Evolutionary conservation across 2,888 invertebrate genomes (phyloP).

Genomic region (Sthenelais limicola): DNA sequence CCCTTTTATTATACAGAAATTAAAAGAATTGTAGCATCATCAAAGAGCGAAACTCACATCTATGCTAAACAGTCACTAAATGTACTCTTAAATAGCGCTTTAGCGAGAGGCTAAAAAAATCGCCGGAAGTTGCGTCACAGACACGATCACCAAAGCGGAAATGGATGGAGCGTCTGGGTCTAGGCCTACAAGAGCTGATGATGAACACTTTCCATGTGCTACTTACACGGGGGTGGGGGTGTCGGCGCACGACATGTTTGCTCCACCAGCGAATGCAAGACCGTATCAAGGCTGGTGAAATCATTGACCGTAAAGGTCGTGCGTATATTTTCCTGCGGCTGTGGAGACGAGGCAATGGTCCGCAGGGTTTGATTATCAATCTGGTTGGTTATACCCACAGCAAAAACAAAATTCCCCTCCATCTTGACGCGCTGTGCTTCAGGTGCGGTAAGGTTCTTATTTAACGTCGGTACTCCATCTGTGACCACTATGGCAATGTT

Average conservation of each 20-base stretch:
- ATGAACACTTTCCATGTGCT: too few species aligned
- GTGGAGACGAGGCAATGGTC: not conserved
- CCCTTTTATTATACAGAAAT: too few species aligned
- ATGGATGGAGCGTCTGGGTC: too few species aligned
- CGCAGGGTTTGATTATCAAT: not conserved
- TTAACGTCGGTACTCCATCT: conserved; percentile 37
- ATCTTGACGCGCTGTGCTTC: conserved; percentile 32
- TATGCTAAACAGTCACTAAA: too few species aligned
- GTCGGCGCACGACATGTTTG: conserved; percentile 3
- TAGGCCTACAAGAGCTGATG: too few species aligned
- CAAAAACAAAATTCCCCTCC: conserved; percentile 33
- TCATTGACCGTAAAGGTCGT: conserved; percentile 13
- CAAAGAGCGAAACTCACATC: too few species aligned
- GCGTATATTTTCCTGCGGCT: not conserved
- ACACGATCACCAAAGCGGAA: too few species aligned
- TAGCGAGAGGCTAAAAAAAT: too few species aligned
- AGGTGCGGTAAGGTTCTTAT: conserved; percentile 7
- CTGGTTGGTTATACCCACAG: conserved; percentile 34
- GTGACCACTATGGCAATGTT: conserved; percentile 42
- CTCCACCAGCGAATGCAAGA: not conserved
- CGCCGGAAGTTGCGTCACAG: too few species aligned
- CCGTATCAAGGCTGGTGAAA: conserved; percentile 10
- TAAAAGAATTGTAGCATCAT: too few species aligned
- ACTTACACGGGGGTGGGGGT: too few species aligned
- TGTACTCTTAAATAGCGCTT: too few species aligned